phyloP scores from a whole-genome alignment of 37 sponge, comb jelly and placozoan genomes.

The Crambe crambe region DNA sequence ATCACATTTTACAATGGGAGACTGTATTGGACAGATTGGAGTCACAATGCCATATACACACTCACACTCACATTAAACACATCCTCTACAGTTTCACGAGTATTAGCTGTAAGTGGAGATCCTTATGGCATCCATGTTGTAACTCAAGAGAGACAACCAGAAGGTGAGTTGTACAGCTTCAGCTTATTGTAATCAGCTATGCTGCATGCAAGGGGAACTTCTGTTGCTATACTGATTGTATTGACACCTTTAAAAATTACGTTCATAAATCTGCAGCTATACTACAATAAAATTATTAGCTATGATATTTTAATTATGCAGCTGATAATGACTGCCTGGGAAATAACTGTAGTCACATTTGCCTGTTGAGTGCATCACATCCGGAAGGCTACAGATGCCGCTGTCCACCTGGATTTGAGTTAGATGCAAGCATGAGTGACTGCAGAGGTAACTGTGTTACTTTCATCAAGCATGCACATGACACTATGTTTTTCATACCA shows the following conservation, averaged over 20 bases:
- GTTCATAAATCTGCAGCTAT: too few species aligned
- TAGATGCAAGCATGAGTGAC: not conserved
- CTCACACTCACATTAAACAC: not conserved
- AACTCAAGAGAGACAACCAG: conserved; percentile 10
- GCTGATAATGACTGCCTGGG: not conserved
- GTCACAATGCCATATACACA: conserved; percentile 14
- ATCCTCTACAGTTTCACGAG: not conserved
- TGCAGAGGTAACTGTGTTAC: not conserved
- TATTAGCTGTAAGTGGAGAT: not conserved
- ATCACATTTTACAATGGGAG: conserved; percentile 48
- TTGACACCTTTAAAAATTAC: too few species aligned
- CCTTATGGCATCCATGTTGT: not conserved
- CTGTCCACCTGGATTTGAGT: not conserved
- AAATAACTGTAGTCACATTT: not conserved
- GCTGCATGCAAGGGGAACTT: too few species aligned
- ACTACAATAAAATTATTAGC: too few species aligned
- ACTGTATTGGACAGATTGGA: conserved; percentile 74
- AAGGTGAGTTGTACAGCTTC: too few species aligned
- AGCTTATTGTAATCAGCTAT: too few species aligned
- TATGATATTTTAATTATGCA: not conserved
- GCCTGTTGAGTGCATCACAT: not conserved
- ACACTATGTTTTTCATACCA: too few species aligned
- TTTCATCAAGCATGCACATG: not conserved
- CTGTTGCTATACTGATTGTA: too few species aligned
- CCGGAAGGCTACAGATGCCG: not conserved